Percentiles rank a stretch among this genome's conserved stretches.
phyloP scores from a whole-genome alignment of 2,888 invertebrate species.

The Tenthredo scrophulariae region DNA sequence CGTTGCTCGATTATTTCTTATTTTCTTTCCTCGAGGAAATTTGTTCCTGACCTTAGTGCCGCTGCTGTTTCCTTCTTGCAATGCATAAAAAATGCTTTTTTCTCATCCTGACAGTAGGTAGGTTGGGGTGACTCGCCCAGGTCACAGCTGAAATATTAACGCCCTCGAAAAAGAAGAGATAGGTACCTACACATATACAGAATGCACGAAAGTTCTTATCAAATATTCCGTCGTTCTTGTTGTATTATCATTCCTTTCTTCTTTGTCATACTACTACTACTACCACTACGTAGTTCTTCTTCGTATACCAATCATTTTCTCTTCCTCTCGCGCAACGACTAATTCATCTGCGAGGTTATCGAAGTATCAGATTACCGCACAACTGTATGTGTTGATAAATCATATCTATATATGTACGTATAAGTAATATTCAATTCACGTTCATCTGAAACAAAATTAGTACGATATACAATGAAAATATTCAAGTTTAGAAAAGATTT shows the following conservation, averaged over 20 bases:
- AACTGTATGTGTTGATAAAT: neutral
- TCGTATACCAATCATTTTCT: neutral
- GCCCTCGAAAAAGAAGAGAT: neutral
- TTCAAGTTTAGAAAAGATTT: neutral
- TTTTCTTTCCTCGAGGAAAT: neutral
- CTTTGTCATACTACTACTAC: neutral
- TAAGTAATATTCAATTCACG: neutral
- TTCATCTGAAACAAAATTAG: neutral
- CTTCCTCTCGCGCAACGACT: neutral
- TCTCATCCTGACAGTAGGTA: conserved; percentile 8
- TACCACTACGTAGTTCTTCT: too few relatives aligned
- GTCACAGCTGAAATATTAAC: conserved; percentile 33
- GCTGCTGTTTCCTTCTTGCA: neutral
- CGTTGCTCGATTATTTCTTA: neutral
- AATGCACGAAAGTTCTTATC: conserved; percentile 38
- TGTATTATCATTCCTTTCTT: neutral
- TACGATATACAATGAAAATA: neutral
- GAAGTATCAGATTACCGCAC: conserved; percentile 3
- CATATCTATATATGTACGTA: neutral
- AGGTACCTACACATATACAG: conserved; percentile 9
- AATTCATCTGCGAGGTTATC: neutral
- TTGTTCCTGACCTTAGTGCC: conserved; percentile 5
- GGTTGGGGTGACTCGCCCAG: neutral
- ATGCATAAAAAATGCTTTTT: conserved; percentile 24
- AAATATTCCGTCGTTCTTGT: conserved; percentile 31